phyloP scores from a whole-genome alignment of 2,888 invertebrate genomes.

The Andrena chrysosceles region DNA sequence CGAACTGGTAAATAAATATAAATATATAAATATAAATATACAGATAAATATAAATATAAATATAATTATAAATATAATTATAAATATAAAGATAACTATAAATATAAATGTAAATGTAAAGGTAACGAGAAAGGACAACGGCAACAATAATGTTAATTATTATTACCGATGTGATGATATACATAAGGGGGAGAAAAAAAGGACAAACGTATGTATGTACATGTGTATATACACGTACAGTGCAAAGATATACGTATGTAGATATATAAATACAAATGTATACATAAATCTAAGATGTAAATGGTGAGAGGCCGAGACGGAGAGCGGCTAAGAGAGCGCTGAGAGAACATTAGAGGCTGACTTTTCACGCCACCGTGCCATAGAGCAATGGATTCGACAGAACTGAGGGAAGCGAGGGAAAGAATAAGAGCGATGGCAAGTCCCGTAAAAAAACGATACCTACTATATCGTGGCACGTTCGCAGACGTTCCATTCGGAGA shows the following conservation, averaged over 20 bases:
- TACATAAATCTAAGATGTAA: conserved; percentile 44
- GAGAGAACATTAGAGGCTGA: conserved; percentile 7
- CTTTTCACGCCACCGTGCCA: conserved; percentile 4
- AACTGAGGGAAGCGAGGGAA: conserved; percentile 7
- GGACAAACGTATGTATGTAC: conserved; percentile 58
- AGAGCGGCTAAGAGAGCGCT: conserved; percentile 25
- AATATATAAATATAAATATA: conserved; percentile 52
- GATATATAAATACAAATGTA: conserved; percentile 67
- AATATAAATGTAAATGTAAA: conserved; percentile 57
- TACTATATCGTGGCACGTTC: conserved; percentile 33
- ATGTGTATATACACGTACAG: conserved; percentile 59
- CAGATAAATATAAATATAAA: conserved; percentile 73
- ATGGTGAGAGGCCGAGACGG: conserved; percentile 44
- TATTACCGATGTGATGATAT: conserved; percentile 54
- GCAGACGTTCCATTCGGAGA: conserved; percentile 59
- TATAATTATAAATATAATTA: conserved; percentile 60
- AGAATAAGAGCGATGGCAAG: not conserved
- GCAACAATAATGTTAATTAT: conserved; percentile 76
- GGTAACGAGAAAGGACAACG: conserved; percentile 61
- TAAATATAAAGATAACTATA: conserved; percentile 63
- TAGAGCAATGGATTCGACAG: conserved; percentile 25
- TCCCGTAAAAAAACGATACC: not conserved
- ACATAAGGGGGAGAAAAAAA: conserved; percentile 50
- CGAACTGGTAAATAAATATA: conserved; percentile 48
- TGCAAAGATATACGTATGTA: conserved; percentile 67